phyloP scores from a whole-genome alignment of 1,140 invertebrate species.

The Diorhabda carinulata region DNA sequence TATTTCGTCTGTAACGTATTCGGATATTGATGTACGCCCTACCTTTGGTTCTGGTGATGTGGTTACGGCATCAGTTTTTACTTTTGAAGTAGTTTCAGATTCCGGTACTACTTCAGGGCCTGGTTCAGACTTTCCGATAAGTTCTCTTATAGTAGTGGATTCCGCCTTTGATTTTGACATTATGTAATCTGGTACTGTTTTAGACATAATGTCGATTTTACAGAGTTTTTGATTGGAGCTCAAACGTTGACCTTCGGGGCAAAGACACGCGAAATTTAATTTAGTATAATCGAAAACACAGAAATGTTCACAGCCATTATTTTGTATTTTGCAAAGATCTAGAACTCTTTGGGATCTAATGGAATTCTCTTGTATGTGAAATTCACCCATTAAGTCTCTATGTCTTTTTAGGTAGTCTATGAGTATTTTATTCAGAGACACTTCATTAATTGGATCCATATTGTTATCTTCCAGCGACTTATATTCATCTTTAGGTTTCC shows the following conservation, averaged over 20 bases:
- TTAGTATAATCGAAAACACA: slow-evolving; percentile 69
- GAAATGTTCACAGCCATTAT: slow-evolving; percentile 69
- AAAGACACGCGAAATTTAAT: slow-evolving; percentile 65
- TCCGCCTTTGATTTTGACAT: slow-evolving; percentile 39
- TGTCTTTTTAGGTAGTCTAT: slow-evolving; percentile 50
- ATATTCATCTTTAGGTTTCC: slow-evolving; percentile 47
- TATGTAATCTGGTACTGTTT: slow-evolving; percentile 31
- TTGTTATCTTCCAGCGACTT: slow-evolving; percentile 32
- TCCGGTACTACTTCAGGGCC: slow-evolving; percentile 23
- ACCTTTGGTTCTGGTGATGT: neutral
- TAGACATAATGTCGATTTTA: slow-evolving; percentile 10
- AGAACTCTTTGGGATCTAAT: slow-evolving; percentile 52
- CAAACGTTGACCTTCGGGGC: slow-evolving; percentile 56
- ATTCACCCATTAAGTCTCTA: slow-evolving; percentile 53
- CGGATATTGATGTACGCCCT: neutral
- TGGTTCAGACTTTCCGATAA: slow-evolving; percentile 33
- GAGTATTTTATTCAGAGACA: slow-evolving; percentile 51
- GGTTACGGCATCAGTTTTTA: neutral
- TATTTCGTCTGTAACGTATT: neutral
- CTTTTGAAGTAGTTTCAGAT: neutral
- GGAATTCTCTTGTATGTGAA: slow-evolving; percentile 52
- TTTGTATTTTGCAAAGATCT: slow-evolving; percentile 72
- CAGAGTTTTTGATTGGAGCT: slow-evolving; percentile 46
- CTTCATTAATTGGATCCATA: slow-evolving; percentile 52
- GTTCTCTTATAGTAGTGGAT: slow-evolving; percentile 34